Base-by-base conservation (phyloP, 2,797 vertebrate species). In the Poeciliopsis paucimaculata region DNA sequence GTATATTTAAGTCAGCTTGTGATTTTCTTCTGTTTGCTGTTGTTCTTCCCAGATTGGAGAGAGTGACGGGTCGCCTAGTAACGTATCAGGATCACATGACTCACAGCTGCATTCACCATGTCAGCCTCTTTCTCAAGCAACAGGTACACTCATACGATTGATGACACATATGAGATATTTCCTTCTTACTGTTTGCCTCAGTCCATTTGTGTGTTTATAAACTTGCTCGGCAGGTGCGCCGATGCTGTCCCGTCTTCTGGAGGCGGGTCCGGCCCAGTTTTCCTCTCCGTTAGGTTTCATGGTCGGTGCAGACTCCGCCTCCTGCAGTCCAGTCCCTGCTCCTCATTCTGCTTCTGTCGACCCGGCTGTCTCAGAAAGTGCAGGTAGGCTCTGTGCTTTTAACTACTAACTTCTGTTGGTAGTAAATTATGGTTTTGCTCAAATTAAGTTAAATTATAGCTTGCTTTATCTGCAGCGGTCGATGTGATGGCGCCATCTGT, bases 191-290 rank as follows among this genome's bases (percentile, higher is more conserved):
- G 41, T 16, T 28, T 46, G 26, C n/a, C 46, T 71, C 13, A 46
- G 41, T 31, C 3, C 55, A 57, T 70, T 31, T 77, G 20, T 76
- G 2, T 88, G 68, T 28, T 28, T 85, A 89, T n/a, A 85, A 83
- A 94, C 88, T 86, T 94, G 79, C 55, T 31, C 73, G 79, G 68
- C 87, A 99, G 98, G 98, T 96, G 97, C 98, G 92, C 98, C 98
- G 82, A 99, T 98, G 95, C 95, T 98, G 95, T 99, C 98, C 90
- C 97, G 98, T 95, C 97, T 99, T 94, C 95, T 99, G 96, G 98
- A 99, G 96, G 97, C 97, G 90, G 97, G 97, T 86, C 97, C 97
- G 89, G 85, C 96, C 90, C 97, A 98, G 95, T 98, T 99, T 94
- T 96, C 96, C 90, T 94, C 97, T 90, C 95, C 96, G 90, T 95